Evolutionary conservation across 2,113 vertebrate genomes (phyloP), one percentile per base, ranked within the genome.

Genomic region (Amazona vittata): DNA sequence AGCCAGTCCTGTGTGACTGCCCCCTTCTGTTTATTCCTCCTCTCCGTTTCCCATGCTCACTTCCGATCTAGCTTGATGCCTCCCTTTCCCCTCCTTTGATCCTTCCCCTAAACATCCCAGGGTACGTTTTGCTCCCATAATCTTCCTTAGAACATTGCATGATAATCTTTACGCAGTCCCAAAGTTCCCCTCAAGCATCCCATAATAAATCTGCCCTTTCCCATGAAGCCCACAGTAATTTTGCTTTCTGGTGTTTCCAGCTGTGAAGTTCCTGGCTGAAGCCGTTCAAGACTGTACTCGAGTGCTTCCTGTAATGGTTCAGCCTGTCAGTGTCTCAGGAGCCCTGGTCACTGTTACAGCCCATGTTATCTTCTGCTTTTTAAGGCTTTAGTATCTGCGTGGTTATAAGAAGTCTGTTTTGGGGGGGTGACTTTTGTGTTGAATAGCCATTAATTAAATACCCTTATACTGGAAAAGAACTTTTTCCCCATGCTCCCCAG

Each of bases 201-300:
- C 15, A 3, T 59, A 44, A 49, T 18, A 59, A 49, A 74, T 64
- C 33, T 63, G 28, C 26, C 31, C 80, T 77, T 96, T 77, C 62
- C 39, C 35, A 20, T 6, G 0, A 73, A 49, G 47, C 33, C 13
- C 15, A 6, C 0, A 2, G 8, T 76, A 24, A 64, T 57, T 64
- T 49, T 79, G 44, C 49, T 47, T 85, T 80, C 57, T 24, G 57
- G 2, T 59, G 62, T 68, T 71, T n/a, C 5, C 39, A 28, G 52
- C 15, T 25, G 37, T 10, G 26, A 52, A 63, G 29, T n/a, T 90
- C 47, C 63, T 74, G 49, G 35, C 81, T 67, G 62, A 82, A 89
- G 65, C 44, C 64, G 47, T 82, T 71, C 8, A 15, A 50, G 47
- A 69, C 18, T 78, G 47, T 15, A 2, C 33, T 75, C 41, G 15